Percentiles rank a stretch among this genome's conserved stretches.
Conservation (phyloP, 2,113 vertebrate species). For the Balaeniceps rex region DNA sequence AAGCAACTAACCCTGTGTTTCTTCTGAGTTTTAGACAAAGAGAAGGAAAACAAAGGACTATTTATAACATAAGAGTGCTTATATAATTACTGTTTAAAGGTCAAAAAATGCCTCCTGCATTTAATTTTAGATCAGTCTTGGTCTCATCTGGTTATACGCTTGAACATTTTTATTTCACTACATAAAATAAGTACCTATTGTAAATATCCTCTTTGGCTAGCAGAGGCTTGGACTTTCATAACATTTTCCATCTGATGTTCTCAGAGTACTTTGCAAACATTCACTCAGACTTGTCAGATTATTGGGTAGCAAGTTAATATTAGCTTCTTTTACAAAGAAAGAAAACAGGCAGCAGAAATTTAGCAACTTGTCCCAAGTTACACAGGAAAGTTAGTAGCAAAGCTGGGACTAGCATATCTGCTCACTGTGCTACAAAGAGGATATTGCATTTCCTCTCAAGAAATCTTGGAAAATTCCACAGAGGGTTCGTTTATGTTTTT, state of each 20-base stretch:
- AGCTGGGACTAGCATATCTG: neutral
- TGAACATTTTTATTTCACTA: neutral
- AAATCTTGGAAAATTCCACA: constrained; percentile 16
- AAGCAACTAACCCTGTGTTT: constrained; percentile 52
- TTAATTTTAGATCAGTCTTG: constrained; percentile 2
- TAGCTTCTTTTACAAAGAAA: neutral
- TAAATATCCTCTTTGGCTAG: neutral
- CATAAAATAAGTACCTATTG: neutral
- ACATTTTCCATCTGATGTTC: neutral
- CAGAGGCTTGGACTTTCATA: neutral
- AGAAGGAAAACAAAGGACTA: constrained; percentile 50
- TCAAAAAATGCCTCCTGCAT: constrained; percentile 7
- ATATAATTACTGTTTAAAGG: constrained; percentile 46
- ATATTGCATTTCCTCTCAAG: constrained; percentile 7
- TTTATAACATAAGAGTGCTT: constrained; percentile 35
- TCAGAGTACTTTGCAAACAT: neutral
- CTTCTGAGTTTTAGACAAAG: constrained; percentile 17
- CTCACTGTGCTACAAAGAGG: neutral
- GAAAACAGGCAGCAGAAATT: neutral
- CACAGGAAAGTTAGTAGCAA: neutral
- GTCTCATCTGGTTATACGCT: neutral
- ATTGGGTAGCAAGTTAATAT: neutral
- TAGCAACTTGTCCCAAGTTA: neutral
- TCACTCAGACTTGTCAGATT: neutral
- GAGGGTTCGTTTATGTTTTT: neutral